phyloP scores from a whole-genome alignment of 2,113 vertebrate species.

The Ailuropoda melanoleuca region DNA sequence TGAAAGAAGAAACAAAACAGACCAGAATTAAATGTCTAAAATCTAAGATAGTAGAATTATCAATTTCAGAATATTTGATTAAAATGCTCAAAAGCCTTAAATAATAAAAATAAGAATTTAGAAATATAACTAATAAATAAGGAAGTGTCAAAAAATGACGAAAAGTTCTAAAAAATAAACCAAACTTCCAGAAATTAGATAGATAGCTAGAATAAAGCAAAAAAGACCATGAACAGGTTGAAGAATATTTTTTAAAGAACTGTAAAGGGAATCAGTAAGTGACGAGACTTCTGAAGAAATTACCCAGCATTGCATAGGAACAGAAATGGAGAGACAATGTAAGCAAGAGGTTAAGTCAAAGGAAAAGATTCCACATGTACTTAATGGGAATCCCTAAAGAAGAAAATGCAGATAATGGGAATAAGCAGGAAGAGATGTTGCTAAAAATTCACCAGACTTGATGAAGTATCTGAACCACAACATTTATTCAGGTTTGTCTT shows the following conservation, averaged over 20 bases:
- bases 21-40: not conserved
- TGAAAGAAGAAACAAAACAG: not conserved
- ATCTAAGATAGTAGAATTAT: not conserved
- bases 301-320: too few species aligned
- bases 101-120: not conserved
- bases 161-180: not conserved
- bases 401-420: not conserved
- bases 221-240: too few species aligned
- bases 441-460: not conserved
- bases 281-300: not conserved
- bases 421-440: not conserved
- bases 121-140: not conserved
- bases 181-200: not conserved
- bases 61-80: not conserved
- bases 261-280: not conserved
- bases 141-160: not conserved
- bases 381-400: too few species aligned
- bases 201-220: not conserved
- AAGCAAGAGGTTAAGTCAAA: not conserved
- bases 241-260: not conserved
- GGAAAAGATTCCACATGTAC: too few species aligned
- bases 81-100: not conserved
- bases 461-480: not conserved
- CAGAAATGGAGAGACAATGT: not conserved
- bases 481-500: not conserved